A percentile compares a stretch with the other conserved stretches of the same genome.
phyloP scores from a whole-genome alignment of 2,888 invertebrate species.

The Acanthosepion esculentum region DNA sequence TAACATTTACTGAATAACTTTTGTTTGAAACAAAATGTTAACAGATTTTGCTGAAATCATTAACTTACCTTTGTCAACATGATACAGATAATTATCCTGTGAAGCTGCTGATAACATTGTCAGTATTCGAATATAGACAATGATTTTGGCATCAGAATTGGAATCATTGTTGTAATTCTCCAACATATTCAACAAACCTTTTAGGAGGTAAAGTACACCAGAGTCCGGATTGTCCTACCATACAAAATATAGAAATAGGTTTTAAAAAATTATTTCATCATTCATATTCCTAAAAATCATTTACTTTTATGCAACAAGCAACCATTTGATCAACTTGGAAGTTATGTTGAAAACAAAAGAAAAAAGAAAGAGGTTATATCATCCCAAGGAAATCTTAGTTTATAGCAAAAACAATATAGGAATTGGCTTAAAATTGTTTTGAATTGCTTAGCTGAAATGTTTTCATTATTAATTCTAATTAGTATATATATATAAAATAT shows the following conservation, averaged over 20 bases:
- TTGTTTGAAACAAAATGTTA: neutral
- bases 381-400: too few relatives aligned
- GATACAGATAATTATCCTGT: conserved; percentile 89
- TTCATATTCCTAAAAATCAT: neutral
- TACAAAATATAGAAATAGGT: neutral
- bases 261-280: neutral
- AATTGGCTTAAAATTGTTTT: too few relatives aligned
- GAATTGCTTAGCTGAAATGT: too few relatives aligned
- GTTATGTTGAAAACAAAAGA: too few relatives aligned
- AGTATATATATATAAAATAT: too few relatives aligned
- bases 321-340: too few relatives aligned
- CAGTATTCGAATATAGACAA: conserved; percentile 84
- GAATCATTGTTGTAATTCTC: conserved; percentile 76
- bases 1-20: neutral
- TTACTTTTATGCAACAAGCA: neutral
- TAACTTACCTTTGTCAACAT: conserved; percentile 85
- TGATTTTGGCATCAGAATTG: conserved; percentile 80
- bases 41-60: neutral
- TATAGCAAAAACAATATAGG: too few relatives aligned
- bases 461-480: too few relatives aligned
- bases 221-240: conserved; percentile 90
- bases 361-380: too few relatives aligned
- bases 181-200: conserved; percentile 87
- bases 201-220: conserved; percentile 87
- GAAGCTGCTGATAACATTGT: conserved; percentile 86